phyloP scores from a whole-genome alignment of 2,888 invertebrate genomes.

The Ferrisia virgata region DNA sequence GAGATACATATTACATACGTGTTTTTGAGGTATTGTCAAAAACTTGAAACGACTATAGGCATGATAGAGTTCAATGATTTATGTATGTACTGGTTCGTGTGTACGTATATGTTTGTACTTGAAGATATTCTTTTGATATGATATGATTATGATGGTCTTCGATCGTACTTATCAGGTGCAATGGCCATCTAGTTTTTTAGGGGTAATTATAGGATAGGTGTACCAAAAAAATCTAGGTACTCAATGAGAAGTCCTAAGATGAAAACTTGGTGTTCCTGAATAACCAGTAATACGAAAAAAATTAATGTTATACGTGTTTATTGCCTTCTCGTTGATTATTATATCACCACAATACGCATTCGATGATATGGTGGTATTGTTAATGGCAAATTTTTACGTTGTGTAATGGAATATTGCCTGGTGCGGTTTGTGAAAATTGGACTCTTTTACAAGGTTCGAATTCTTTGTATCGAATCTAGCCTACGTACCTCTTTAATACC shows the following conservation, averaged over 20 bases:
- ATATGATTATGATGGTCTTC: neutral
- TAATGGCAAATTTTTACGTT: slow-evolving; percentile 10
- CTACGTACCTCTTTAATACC: neutral
- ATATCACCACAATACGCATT: neutral
- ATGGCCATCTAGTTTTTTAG: neutral
- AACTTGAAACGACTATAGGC: neutral
- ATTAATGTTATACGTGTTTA: slow-evolving; percentile 25
- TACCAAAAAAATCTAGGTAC: neutral
- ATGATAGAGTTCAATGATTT: slow-evolving; percentile 8
- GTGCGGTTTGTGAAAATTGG: slow-evolving; percentile 16
- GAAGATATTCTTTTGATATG: too few species aligned
- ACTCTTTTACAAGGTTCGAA: neutral
- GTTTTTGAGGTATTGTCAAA: neutral
- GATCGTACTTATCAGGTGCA: neutral
- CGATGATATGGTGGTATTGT: neutral
- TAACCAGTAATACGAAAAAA: slow-evolving; percentile 25
- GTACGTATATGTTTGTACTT: too few species aligned
- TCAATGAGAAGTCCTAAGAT: neutral
- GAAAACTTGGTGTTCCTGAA: neutral
- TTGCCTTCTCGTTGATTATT: neutral
- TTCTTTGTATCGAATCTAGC: neutral
- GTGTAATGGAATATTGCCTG: neutral
- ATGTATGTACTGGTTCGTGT: too few species aligned
- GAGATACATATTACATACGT: neutral
- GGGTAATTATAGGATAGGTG: slow-evolving; percentile 22